Evolutionary conservation across 2,888 invertebrate species (phyloP).

Genomic region (Cephus nigrinus): DNA sequence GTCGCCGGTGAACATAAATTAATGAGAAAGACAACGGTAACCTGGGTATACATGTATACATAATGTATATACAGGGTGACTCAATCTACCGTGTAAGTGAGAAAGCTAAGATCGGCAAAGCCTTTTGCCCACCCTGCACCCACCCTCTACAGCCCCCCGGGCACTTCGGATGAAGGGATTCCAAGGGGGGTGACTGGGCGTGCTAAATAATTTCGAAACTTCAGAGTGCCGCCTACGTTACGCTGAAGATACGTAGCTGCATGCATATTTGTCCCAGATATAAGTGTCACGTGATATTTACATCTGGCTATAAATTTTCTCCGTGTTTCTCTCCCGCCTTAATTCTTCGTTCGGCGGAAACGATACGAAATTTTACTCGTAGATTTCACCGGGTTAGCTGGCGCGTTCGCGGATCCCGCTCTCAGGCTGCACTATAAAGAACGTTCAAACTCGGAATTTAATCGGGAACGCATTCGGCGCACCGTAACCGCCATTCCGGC

Average conservation of each 20-base stretch:
- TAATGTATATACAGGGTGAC: neutral
- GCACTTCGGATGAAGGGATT: constrained; percentile 7
- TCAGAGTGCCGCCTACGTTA: neutral
- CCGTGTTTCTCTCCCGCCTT: neutral
- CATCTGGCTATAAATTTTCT: neutral
- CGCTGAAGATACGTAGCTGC: neutral
- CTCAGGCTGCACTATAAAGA: neutral
- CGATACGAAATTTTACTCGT: neutral
- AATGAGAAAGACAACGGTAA: constrained; percentile 39
- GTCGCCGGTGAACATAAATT: constrained; percentile 24
- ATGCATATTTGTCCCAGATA: neutral
- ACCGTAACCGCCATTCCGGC: constrained; percentile 32
- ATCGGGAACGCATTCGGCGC: constrained; percentile 30
- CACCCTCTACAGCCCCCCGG: neutral
- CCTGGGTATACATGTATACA: neutral
- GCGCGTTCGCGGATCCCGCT: neutral
- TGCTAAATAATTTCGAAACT: constrained; percentile 24
- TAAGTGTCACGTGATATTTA: neutral
- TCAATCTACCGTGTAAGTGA: neutral
- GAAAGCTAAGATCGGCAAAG: neutral
- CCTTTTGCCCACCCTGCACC: neutral
- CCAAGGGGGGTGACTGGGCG: constrained; percentile 22
- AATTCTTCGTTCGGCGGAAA: neutral
- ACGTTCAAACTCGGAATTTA: constrained; percentile 22
- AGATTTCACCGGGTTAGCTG: neutral